These are phyloP conservation scores for Clanis bilineata DNA, from an alignment of 2,888 invertebrate species.

Conservation along the genomic window DNA sequence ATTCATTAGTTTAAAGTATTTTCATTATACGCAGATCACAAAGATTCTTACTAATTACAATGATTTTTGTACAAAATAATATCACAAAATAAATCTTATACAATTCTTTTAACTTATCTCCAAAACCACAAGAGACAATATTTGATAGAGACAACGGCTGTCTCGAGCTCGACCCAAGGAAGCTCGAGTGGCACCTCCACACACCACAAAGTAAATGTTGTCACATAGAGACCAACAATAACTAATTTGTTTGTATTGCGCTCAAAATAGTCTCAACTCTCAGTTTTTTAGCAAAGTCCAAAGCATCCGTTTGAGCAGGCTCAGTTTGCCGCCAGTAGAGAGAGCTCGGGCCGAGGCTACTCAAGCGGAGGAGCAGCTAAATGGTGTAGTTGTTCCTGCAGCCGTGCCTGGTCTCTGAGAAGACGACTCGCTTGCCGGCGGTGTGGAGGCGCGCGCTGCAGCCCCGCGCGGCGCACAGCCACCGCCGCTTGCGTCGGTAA, in stretches of 20 bases:
- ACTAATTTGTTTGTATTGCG: too few relatives aligned
- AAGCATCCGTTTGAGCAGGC: not conserved
- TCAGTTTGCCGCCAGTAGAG: not conserved
- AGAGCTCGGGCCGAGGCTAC: not conserved
- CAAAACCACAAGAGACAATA: too few relatives aligned
- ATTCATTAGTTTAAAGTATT: not conserved
- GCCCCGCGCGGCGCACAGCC: conserved; percentile 71
- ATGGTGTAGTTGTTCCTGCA: conserved; percentile 58
- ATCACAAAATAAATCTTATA: not conserved
- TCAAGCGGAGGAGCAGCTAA: conserved; percentile 29
- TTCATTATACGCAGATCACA: not conserved
- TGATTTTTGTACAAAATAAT: not conserved
- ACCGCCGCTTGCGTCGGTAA: conserved; percentile 62
- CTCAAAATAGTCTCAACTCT: too few relatives aligned
- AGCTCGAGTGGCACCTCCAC: too few relatives aligned
- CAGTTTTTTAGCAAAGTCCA: too few relatives aligned
- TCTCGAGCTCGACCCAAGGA: too few relatives aligned
- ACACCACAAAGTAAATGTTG: not conserved
- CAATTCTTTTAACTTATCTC: not conserved
- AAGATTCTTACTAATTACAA: not conserved
- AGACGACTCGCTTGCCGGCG: conserved; percentile 63
- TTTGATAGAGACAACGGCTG: too few relatives aligned
- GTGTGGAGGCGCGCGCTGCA: conserved; percentile 74
- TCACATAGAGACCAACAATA: too few relatives aligned
- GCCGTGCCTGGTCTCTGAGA: conserved; percentile 60